Percentiles rank a stretch among this genome's conserved stretches.
Evolutionary conservation across 2,113 vertebrate genomes (phyloP).

Genomic region (Antennarius striatus): DNA sequence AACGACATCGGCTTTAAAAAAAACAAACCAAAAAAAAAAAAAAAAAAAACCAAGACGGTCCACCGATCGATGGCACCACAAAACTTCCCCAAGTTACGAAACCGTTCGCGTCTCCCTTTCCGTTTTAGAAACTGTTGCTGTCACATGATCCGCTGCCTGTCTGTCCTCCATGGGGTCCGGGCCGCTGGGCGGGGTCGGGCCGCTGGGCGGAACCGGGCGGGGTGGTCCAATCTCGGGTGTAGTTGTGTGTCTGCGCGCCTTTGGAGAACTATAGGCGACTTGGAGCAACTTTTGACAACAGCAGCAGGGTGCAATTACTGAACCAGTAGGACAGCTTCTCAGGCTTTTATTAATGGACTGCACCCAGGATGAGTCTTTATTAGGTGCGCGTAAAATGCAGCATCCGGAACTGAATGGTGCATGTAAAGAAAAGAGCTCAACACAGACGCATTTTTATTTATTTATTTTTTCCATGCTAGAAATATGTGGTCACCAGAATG

Average conservation of each 20-base stretch:
- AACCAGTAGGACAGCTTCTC: too few relatives aligned
- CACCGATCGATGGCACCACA: slow-evolving; percentile 52
- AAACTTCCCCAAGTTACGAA: slow-evolving; percentile 68
- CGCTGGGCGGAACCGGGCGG: slow-evolving; percentile 55
- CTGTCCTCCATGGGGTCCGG: slow-evolving; percentile 58
- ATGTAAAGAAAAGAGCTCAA: too few relatives aligned
- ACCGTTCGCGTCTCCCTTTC: slow-evolving; percentile 19
- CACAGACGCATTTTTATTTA: too few relatives aligned
- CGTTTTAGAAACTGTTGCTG: slow-evolving; percentile 47
- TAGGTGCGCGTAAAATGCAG: too few relatives aligned
- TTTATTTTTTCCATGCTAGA: too few relatives aligned
- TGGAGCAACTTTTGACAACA: background rate
- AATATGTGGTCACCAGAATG: too few relatives aligned
- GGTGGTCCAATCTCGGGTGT: background rate
- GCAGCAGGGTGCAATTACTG: background rate
- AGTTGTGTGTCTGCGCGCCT: slow-evolving; percentile 5
- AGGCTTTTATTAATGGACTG: too few relatives aligned
- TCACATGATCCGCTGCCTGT: slow-evolving; percentile 71
- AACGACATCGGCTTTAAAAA: slow-evolving; percentile 48
- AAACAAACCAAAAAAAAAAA: too few relatives aligned
- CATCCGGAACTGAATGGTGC: too few relatives aligned
- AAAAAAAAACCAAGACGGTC: slow-evolving; percentile 29
- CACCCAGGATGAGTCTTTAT: too few relatives aligned
- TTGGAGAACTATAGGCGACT: slow-evolving; percentile 3
- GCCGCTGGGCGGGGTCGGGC: slow-evolving; percentile 58